A percentile compares a stretch with the other conserved stretches of the same genome.
Conservation (phyloP, 2,888 invertebrate species). For the Cheilosia impressa region DNA sequence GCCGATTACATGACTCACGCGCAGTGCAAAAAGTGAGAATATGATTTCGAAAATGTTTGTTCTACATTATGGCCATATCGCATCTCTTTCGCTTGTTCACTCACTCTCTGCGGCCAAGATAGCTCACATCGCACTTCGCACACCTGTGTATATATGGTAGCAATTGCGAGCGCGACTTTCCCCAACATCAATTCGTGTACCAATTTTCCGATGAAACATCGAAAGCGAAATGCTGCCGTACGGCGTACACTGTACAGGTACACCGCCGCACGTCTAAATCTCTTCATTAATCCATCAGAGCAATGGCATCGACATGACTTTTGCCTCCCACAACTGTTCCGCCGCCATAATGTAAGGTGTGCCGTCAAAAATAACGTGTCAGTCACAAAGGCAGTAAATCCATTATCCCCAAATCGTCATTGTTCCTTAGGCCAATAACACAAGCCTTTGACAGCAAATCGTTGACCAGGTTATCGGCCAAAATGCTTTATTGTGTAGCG, state of each 20-base stretch:
- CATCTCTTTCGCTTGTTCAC: conserved; percentile 50
- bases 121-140: conserved; percentile 67
- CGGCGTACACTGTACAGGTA: conserved; percentile 12
- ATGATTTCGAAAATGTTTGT: conserved; percentile 67
- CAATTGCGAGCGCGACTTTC: conserved; percentile 71
- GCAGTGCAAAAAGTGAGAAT: conserved; percentile 58
- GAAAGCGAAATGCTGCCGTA: conserved; percentile 70
- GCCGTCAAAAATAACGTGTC: conserved; percentile 32
- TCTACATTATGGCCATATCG: conserved; percentile 46
- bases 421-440: conserved; percentile 22
- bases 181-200: conserved; percentile 75
- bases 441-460: conserved; percentile 30
- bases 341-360: conserved; percentile 29
- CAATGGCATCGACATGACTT: conserved; percentile 30
- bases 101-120: conserved; percentile 68
- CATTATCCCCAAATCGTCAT: conserved; percentile 31
- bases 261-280: conserved; percentile 50
- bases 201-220: conserved; percentile 74
- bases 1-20: conserved; percentile 54
- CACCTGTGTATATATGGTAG: conserved; percentile 36
- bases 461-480: conserved; percentile 31
- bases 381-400: conserved; percentile 21
- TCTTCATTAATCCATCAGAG: conserved; percentile 68
- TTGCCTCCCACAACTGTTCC: conserved; percentile 30
- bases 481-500: conserved; percentile 41